Evolutionary conservation across 2,113 vertebrate species (phyloP), one percentile per base, ranked within the genome.

Genomic region (Shinisaurus crocodilurus): DNA sequence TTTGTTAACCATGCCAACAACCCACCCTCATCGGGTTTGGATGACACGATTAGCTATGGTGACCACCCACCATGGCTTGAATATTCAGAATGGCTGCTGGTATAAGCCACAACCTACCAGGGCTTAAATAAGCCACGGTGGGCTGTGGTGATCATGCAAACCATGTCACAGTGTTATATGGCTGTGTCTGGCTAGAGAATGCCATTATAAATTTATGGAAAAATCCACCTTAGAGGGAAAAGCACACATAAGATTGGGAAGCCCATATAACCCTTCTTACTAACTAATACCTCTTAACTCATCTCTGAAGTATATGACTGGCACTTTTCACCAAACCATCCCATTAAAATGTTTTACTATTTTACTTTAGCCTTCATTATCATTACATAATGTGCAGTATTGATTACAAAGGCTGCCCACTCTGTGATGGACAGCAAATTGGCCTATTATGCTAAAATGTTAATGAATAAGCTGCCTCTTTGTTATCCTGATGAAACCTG

Each of bases 321-420:
- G 91, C 75, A 95, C 92, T 92, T 96, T 97, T 97, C 15, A 20
- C 92, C 87, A 91, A 94, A 91, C 72, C 81, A 95, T 85, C 79
- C 90, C 87, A 90, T 97, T 96, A 96, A 96, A 94, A 94, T 95
- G 37, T 95, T 96, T 95, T 95, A 90, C 89, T 84, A 90, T 96
- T 96, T 96, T 95, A 95, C 93, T 77, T 95, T 93, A 90, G 89
- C 92, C 91, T 94, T 95, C 91, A 79, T 97, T 96, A 96, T 96
- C 92, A 94, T 97, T 96, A 96, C 94, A 94, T 81, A 89, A 85
- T 88, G 85, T 93, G 82, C 91, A 95, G 95, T 97, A 97, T 96
- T 97, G 96, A 96, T 97, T 92, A 92, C 95, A 94, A 95, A 88
- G 90, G 15, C 86, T 93, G 94, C 90, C 95, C 92, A 93, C 88